Base-by-base conservation (phyloP, 2,888 invertebrate species). In the Polyommatus iphigenia region DNA sequence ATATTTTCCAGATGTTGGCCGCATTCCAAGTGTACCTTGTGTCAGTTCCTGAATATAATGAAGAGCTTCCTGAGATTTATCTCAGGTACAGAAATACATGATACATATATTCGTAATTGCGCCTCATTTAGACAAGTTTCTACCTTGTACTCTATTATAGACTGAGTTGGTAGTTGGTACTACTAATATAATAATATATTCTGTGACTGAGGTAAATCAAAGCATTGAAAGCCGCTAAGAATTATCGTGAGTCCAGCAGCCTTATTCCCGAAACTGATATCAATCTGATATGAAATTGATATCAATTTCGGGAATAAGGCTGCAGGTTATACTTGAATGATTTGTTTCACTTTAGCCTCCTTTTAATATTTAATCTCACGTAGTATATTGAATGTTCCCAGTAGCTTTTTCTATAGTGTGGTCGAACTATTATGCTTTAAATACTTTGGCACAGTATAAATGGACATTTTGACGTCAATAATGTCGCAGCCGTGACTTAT, bases 51-150 rank as follows among this genome's bases (percentile, higher is more conserved):
- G 36, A 72, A 41, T 77, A 77, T 77, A 79, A 79, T 77, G 77
- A 75, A 78, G 76, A 77, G 36, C 62, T 79, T 71, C 77, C 67
- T 20, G 57, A 77, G 62, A 79, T 79, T 77, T 79, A 71, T 79
- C 50, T 75, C n/a, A 77, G 41, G 72, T 72, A 72, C 41, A 72
- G 36, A 72, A 36, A 72, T 41, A n/a, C n/a, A n/a, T n/a, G n/a
- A n/a, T n/a, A n/a, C n/a, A n/a, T n/a, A 71, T 71, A 71, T 36
- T 71, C 41, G 41, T 41, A 20, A 20, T 41, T 20, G 36, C 41
- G n/a, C 72, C 36, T 72, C 18, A 24, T 72, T n/a, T 41, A 72
- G n/a, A 41, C 13, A 67, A 62, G 24, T 18, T 32, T 67, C 67
- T 67, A 67, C 20, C 29, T 32, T 67, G 29, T 67, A 13, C 0